Percentiles rank a stretch among this genome's conserved stretches.
Evolutionary conservation across 2,797 vertebrate genomes (phyloP).

Genomic region (Uromys caudimaculatus): DNA sequence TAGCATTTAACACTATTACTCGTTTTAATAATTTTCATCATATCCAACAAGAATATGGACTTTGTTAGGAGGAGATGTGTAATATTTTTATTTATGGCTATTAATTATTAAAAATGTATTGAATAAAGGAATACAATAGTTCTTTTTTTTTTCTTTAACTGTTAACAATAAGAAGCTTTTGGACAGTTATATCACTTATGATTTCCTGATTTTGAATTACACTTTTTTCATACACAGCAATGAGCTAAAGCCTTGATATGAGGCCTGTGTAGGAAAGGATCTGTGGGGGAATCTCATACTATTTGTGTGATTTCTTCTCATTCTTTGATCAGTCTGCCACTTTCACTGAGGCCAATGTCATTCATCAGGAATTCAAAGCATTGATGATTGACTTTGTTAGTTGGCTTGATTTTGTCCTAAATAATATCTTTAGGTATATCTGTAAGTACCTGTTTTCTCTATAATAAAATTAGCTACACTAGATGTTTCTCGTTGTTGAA

Average conservation of each 20-base stretch:
- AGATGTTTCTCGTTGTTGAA: neutral
- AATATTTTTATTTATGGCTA: neutral
- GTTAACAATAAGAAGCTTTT: neutral
- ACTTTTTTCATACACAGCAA: neutral
- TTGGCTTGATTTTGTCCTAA: neutral
- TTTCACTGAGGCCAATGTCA: neutral
- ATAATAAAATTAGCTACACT: neutral
- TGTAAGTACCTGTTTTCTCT: neutral
- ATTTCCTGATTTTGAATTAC: neutral
- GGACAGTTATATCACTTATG: neutral
- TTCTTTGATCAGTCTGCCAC: neutral
- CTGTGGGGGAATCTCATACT: neutral
- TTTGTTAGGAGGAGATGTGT: neutral
- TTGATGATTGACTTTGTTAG: neutral
- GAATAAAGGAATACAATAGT: neutral
- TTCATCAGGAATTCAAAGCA: accelerated
- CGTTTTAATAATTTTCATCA: neutral
- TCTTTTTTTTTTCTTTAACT: neutral
- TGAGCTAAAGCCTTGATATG: neutral
- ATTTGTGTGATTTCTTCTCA: neutral
- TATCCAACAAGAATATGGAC: neutral
- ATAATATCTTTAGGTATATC: neutral
- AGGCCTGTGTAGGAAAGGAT: neutral
- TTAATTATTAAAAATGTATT: neutral
- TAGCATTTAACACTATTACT: neutral